phyloP scores from a whole-genome alignment of 2,113 vertebrate species.

The Morone saxatilis region DNA sequence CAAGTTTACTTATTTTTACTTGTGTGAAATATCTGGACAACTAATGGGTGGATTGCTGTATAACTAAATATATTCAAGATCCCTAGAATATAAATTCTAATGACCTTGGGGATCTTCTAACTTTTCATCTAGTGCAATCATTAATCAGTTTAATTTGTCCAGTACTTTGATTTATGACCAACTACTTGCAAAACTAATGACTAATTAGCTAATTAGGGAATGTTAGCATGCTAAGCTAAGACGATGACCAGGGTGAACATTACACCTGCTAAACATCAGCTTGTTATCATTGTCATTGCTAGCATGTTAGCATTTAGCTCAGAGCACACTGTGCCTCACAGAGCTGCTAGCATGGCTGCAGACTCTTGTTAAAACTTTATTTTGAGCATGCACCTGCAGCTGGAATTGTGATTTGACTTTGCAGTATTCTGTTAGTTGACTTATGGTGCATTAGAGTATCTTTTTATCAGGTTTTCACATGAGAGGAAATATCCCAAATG shows the following conservation, averaged over 20 bases:
- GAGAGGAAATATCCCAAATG: too few species aligned
- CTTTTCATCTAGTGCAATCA: too few species aligned
- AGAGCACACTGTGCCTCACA: neutral
- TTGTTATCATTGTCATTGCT: neutral
- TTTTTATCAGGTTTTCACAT: conserved; percentile 22
- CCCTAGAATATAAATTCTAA: neutral
- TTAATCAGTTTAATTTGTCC: too few species aligned
- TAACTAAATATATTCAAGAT: neutral
- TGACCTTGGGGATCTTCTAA: neutral
- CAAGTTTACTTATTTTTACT: neutral
- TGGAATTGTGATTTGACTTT: neutral
- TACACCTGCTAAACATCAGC: neutral
- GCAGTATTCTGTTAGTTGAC: neutral
- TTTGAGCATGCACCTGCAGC: neutral
- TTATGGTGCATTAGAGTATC: neutral
- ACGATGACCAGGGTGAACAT: too few species aligned
- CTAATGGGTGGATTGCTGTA: neutral
- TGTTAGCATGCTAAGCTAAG: neutral
- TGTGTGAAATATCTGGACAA: neutral
- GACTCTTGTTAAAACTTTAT: neutral
- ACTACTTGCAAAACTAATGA: neutral
- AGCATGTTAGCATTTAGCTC: neutral
- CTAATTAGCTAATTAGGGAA: neutral
- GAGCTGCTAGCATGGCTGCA: neutral
- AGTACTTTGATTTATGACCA: neutral